Conservation (phyloP, 2,797 vertebrate genomes). For the Oreochromis mossambicus region DNA sequence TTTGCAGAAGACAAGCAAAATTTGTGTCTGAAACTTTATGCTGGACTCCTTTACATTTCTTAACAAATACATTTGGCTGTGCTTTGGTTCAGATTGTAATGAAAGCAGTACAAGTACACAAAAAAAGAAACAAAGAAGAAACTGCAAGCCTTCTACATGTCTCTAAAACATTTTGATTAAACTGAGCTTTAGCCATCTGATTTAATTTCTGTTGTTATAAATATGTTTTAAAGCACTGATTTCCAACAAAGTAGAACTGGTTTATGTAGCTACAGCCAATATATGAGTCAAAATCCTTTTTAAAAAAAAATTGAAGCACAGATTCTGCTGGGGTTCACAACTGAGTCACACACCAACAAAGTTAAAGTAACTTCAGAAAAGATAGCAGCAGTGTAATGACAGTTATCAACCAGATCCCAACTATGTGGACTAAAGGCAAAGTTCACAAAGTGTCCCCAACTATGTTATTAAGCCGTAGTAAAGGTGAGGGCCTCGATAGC, state of each 20-base stretch:
- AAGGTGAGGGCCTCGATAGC: conserved; percentile 22
- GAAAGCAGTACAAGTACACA: neutral
- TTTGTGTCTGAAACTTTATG: neutral
- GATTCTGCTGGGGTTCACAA: neutral
- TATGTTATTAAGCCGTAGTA: conserved; percentile 58
- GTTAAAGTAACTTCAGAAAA: conserved; percentile 54
- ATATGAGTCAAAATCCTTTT: neutral
- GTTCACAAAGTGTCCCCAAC: conserved; percentile 44
- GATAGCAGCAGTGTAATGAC: conserved; percentile 51
- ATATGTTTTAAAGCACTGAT: neutral
- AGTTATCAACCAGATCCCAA: conserved; percentile 42
- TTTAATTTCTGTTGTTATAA: neutral
- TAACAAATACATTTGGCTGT: neutral
- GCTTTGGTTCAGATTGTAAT: neutral
- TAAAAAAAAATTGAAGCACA: neutral
- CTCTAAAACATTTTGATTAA: neutral
- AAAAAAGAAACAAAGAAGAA: neutral
- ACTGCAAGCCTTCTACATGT: neutral
- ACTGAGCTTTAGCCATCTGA: neutral
- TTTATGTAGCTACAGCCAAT: neutral
- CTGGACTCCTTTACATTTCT: neutral
- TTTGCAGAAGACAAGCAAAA: neutral
- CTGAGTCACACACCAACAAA: conserved; percentile 34
- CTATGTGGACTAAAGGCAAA: conserved; percentile 54
- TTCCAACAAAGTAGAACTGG: neutral